Percentiles rank a stretch among this genome's conserved stretches.
Conservation (phyloP, 1,140 invertebrate genomes). For the Brachionus asplanchnoidis region DNA sequence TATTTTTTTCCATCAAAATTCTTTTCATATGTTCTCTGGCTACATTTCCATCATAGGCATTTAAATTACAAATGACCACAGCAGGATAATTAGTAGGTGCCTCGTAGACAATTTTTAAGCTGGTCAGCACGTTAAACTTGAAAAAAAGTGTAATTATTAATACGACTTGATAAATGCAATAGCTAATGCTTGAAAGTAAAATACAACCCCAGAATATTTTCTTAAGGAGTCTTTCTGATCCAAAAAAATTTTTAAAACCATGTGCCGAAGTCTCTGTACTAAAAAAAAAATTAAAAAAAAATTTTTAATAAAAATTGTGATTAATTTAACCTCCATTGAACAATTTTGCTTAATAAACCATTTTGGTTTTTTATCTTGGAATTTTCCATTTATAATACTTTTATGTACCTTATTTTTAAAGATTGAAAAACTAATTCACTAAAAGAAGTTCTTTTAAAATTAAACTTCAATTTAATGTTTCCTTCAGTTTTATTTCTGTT, state of each 20-base stretch:
- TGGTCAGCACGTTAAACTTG: not conserved
- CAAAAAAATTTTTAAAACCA: not conserved
- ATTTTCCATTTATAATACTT: no score
- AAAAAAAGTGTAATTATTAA: not conserved
- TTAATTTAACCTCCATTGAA: no score
- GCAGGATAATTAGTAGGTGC: not conserved
- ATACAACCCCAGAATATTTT: not conserved
- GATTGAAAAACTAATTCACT: no score
- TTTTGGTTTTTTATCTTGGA: no score
- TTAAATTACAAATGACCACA: slow-evolving; percentile 1
- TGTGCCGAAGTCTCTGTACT: not conserved
- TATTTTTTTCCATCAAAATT: not conserved
- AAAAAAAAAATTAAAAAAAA: not conserved
- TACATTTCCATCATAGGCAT: not conserved
- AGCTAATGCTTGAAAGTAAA: not conserved
- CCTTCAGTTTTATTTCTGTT: no score
- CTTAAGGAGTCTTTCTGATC: not conserved
- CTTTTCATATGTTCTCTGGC: not conserved
- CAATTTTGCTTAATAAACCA: no score
- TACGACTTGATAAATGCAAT: not conserved
- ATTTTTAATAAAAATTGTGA: no score
- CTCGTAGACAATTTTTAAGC: not conserved
- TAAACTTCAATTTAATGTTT: no score
- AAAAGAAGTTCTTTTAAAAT: no score
- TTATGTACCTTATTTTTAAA: no score